Conservation (phyloP, 2,113 vertebrate genomes). For the Zosterops lateralis region DNA sequence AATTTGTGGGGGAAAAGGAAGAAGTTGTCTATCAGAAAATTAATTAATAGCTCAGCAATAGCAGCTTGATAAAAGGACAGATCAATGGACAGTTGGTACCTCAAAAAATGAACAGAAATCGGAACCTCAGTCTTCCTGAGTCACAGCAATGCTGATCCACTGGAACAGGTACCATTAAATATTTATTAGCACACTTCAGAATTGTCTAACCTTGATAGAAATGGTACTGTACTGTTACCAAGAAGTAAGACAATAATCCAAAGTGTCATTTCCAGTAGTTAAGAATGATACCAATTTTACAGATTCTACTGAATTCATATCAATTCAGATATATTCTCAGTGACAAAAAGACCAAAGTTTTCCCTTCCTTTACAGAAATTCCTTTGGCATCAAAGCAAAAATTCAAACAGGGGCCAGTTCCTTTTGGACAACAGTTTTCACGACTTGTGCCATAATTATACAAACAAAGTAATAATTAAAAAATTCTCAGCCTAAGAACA, state of each 20-base stretch:
- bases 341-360: not conserved
- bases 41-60: not conserved
- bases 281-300: not conserved
- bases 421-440: not conserved
- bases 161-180: not conserved
- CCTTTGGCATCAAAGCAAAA: not conserved
- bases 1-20: not conserved
- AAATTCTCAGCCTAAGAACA: not conserved
- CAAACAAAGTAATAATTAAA: not conserved
- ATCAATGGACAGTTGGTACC: not conserved
- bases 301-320: not conserved
- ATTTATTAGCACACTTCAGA: not conserved
- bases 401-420: not conserved
- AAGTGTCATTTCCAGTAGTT: not conserved
- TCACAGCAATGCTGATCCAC: accelerated
- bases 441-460: not conserved
- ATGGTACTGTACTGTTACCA: not conserved
- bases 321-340: not conserved
- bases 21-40: not conserved
- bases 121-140: not conserved
- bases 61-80: not conserved
- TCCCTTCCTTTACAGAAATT: not conserved
- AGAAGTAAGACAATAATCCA: not conserved
- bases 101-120: not conserved
- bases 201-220: not conserved